Base-by-base conservation (phyloP, 1,140 invertebrate species). In the Trachymyrmex septentrionalis region DNA sequence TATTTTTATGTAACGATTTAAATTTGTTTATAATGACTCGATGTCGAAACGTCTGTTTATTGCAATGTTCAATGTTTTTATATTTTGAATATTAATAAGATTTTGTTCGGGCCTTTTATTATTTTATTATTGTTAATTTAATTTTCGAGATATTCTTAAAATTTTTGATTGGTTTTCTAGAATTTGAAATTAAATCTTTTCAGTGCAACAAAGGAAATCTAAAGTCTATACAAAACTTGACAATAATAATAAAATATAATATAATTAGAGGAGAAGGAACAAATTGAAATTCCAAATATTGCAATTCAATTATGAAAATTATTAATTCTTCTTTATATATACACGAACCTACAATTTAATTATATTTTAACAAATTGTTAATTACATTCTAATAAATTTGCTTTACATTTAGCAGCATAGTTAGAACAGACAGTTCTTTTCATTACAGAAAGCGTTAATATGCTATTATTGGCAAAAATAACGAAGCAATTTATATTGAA, bases 401-500 rank as follows among this genome's bases (percentile, higher is more conserved):
- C 19, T 57, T 75, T 7, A 57, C 30, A 30, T 59, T 38, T 38
- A 75, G 30, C 34, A 75, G 7, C 48, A 10, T n/a, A n/a, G n/a
- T n/a, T n/a, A n/a, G n/a, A n/a, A n/a, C 19, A 19, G n/a, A 21
- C 3, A 21, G 16, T 16, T 38, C 7, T 59, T 59, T 76, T 76
- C 2, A 63, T 63, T 61, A 38, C 27, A 19, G 7, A 38, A 59
- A 34, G 30, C 6, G 12, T 59, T 57, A 75, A 38, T 73, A 34
- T 7, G 27, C 9, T 57, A 57, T 38, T 38, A 38, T 34, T 76
- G n/a, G 14, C 9, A 59, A 61, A 38, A 38, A 61, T 61, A 76
- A 76, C 34, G 9, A 59, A 38, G n/a, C n/a, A 76, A 38, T 76
- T 38, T 76, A 12, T 76, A 12, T 38, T 24, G 72, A 75, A 14